A percentile compares a stretch with the other conserved stretches of the same genome.
Evolutionary conservation across 2,888 invertebrate species (phyloP).

Genomic region (Sinelater perroti): DNA sequence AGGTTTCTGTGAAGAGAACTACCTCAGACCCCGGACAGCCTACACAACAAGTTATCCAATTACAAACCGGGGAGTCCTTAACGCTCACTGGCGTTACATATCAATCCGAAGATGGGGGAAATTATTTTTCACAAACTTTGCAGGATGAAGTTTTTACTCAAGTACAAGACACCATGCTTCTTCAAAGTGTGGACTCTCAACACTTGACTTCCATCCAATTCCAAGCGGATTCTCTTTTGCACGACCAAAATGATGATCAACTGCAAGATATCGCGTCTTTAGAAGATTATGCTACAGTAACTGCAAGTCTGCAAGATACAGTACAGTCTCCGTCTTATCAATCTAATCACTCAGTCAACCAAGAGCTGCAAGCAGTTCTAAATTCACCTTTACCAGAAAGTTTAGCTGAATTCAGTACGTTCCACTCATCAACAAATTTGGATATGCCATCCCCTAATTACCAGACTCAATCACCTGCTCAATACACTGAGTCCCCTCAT

Average conservation of each 20-base stretch:
- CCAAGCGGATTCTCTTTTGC: conserved; percentile 63
- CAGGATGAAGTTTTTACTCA: conserved; percentile 82
- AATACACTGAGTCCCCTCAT: conserved; percentile 57
- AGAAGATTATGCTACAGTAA: conserved; percentile 68
- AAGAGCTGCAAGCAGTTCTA: conserved; percentile 78
- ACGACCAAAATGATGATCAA: conserved; percentile 71
- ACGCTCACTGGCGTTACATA: conserved; percentile 70
- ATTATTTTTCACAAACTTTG: conserved; percentile 71
- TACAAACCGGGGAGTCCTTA: conserved; percentile 69
- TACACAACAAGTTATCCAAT: conserved; percentile 67
- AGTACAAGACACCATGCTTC: conserved; percentile 74
- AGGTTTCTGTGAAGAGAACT: conserved; percentile 76
- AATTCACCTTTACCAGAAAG: conserved; percentile 83
- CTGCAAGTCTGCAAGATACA: conserved; percentile 63
- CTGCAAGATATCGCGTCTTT: conserved; percentile 70
- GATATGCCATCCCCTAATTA: conserved; percentile 61
- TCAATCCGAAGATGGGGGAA: conserved; percentile 67
- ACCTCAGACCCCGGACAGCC: conserved; percentile 77
- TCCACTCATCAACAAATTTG: conserved; percentile 66
- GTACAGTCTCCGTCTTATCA: conserved; percentile 63
- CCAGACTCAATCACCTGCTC: conserved; percentile 60
- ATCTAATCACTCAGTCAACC: conserved; percentile 67
- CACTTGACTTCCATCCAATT: conserved; percentile 63
- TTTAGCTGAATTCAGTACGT: conserved; percentile 83
- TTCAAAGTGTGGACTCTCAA: conserved; percentile 72